Base-by-base conservation (phyloP, 2,888 invertebrate species). In the Gastrophysa polygoni region DNA sequence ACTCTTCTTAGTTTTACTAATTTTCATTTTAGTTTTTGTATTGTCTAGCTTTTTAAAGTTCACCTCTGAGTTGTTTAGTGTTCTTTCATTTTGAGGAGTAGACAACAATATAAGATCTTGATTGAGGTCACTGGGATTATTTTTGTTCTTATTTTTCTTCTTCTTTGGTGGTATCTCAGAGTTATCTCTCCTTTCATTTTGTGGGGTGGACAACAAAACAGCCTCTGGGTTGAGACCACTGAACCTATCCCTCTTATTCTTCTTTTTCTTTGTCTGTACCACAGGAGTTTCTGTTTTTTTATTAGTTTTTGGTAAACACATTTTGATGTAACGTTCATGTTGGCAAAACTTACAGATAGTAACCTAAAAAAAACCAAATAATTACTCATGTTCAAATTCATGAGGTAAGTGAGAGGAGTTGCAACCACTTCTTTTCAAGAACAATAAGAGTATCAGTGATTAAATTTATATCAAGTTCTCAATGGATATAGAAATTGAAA, bases 241-340 rank as follows among this genome's bases (percentile, higher is more conserved):
- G 55, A 79, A 82, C 71, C 75, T 81, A 63, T 83, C 82, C 64
- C 76, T 82, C 14, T 69, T 83, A 61, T 76, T 82, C 54, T 76
- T 78, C 58, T 69, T 66, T 47, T 68, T 67, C 17, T 54, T 57
- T 8, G 52, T 29, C 16, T 21, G 34, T n/a, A 11, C 28, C 29
- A 57, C 29, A 7, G 47, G 28, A 10, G 2, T 20, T 17, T 67
- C 63, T 0, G 38, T 28, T 43, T 34, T 21, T 11, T 52, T 50
- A 16, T 18, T 10, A 29, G 58, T 66, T 18, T 56, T 59, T 17
- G 72, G 71, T 47, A 70, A 69, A 6, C 38, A 55, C 60, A 70
- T 50, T n/a, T 57, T 52, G 7, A 63, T 63, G 8, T 18, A 48
- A 4, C 60, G 59, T 55, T 73, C 66, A 44, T 75, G 69, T 28